A percentile compares a stretch with the other conserved stretches of the same genome.
These are phyloP conservation scores for Perithous albicinctus DNA, from an alignment of 2,888 invertebrate genomes.

Conservation along the genomic window DNA sequence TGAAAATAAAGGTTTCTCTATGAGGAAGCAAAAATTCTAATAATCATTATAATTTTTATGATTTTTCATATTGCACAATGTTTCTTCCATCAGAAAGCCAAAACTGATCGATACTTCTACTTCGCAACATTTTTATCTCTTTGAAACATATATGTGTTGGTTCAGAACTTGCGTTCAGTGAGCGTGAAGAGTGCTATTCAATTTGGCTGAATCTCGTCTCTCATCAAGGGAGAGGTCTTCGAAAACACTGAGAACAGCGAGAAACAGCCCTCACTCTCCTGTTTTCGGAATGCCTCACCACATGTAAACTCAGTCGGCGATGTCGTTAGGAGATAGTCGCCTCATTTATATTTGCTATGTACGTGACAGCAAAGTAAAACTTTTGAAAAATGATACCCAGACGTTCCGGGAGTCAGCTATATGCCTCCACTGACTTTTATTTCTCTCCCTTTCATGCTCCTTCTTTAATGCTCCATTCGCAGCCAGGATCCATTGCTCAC, in stretches of 20 bases:
- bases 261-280: slow-evolving; percentile 6
- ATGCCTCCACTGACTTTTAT: slow-evolving; percentile 66
- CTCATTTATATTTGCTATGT: slow-evolving; percentile 76
- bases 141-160: not conserved
- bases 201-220: not conserved
- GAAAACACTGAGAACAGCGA: slow-evolving; percentile 23
- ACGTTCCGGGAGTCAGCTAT: slow-evolving; percentile 58
- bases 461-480: slow-evolving; percentile 29
- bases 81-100: no score
- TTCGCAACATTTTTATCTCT: no score
- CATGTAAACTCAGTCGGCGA: slow-evolving; percentile 46
- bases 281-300: slow-evolving; percentile 24
- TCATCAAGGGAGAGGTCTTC: not conserved
- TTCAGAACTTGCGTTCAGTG: not conserved
- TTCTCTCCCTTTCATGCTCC: slow-evolving; percentile 46
- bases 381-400: slow-evolving; percentile 80
- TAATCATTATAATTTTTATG: no score
- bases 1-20: no score
- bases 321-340: slow-evolving; percentile 72
- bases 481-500: slow-evolving; percentile 60
- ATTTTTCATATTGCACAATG: no score
- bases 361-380: slow-evolving; percentile 77
- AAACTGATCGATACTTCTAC: no score
- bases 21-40: no score
- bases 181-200: not conserved